Conservation (phyloP, 2,113 vertebrate genomes). For the Peromyscus maniculatus region DNA sequence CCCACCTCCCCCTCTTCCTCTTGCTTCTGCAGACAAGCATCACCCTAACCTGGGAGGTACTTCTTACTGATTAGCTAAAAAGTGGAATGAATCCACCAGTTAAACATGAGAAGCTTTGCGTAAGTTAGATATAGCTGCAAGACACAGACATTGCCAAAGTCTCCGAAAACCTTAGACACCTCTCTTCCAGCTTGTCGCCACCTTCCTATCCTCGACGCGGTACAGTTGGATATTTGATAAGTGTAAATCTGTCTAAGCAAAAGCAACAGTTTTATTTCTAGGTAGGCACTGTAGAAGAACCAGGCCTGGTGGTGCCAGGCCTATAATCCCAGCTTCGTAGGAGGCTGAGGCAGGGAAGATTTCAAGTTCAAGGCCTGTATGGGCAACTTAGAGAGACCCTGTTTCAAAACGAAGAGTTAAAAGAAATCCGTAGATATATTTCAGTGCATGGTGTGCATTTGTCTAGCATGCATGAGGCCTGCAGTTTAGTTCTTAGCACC, state of each 20-base stretch:
- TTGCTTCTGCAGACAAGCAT: neutral
- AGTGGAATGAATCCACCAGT: neutral
- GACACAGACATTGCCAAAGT: neutral
- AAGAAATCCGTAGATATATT: neutral
- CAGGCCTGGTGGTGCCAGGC: neutral
- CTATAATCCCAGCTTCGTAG: neutral
- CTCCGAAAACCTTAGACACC: neutral
- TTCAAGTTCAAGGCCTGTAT: neutral
- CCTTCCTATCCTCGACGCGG: neutral
- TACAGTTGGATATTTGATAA: constrained; percentile 23
- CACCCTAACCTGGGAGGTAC: neutral
- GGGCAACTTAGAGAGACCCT: neutral
- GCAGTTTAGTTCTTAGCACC: neutral
- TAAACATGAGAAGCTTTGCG: neutral
- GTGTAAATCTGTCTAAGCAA: constrained; percentile 34
- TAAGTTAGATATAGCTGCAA: neutral
- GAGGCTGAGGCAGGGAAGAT: neutral
- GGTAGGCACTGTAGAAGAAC: neutral
- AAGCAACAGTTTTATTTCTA: neutral
- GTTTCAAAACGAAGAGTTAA: neutral
- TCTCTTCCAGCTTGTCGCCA: neutral
- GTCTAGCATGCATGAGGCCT: neutral
- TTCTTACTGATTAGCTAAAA: constrained; percentile 15
- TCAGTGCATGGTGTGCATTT: neutral
- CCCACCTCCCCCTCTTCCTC: neutral